Percentiles rank a stretch among this genome's conserved stretches.
Evolutionary conservation across 2,797 vertebrate species (phyloP).

Genomic region (Periophthalmus magnuspinnatus): DNA sequence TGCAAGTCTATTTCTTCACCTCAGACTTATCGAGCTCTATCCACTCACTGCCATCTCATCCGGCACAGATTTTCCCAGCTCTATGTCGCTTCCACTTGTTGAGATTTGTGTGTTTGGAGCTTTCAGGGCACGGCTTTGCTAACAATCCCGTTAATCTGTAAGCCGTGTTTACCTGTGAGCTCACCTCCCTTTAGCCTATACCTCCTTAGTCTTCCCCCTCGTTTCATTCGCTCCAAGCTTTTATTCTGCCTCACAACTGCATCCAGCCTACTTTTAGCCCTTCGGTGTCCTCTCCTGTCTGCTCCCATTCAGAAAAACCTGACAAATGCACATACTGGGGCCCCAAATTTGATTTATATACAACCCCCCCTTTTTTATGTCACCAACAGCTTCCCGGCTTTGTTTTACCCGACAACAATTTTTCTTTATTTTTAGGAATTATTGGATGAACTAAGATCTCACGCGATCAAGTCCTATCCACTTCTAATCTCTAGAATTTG

Average conservation of each 20-base stretch:
- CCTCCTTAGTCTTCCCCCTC: conserved; percentile 66
- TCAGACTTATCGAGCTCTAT: background rate
- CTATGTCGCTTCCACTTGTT: conserved; percentile 48
- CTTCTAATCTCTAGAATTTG: background rate
- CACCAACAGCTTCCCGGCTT: conserved; percentile 6
- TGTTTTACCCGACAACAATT: conserved; percentile 5
- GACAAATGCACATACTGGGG: conserved; percentile 36
- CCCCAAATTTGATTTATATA: conserved; percentile 34
- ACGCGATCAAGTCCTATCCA: background rate
- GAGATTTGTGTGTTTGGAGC: conserved; percentile 62
- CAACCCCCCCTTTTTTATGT: conserved; percentile 10
- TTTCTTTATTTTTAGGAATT: background rate
- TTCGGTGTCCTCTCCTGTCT: conserved; percentile 66
- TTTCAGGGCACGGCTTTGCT: conserved; percentile 65
- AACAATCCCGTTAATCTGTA: conserved; percentile 70
- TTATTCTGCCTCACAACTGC: conserved; percentile 65
- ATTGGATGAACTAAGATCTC: background rate
- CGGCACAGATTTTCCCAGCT: conserved; percentile 28
- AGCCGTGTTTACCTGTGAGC: conserved; percentile 67
- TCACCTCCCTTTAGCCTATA: conserved; percentile 63
- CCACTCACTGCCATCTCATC: conserved; percentile 8
- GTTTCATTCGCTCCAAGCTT: conserved; percentile 69
- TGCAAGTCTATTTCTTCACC: conserved; percentile 1
- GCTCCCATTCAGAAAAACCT: conserved; percentile 53
- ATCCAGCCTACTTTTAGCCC: conserved; percentile 60